Conservation (phyloP, 2,888 invertebrate genomes). For the Drosophila affinis region DNA sequence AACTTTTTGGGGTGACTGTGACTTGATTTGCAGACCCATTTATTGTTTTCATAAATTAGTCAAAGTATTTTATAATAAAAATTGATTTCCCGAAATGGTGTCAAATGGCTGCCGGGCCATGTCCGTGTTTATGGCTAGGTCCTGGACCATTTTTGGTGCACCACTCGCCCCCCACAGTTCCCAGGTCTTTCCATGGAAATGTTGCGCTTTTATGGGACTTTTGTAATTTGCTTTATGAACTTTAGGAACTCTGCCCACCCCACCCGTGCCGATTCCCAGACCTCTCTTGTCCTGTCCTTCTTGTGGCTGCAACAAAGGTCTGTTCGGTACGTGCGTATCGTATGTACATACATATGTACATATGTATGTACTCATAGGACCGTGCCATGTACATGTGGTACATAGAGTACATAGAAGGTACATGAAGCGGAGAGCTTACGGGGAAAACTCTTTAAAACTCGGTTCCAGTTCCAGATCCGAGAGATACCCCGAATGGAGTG, state of each 20-base stretch:
- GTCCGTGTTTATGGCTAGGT: neutral
- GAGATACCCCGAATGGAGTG: constrained; percentile 56
- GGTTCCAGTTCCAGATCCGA: constrained; percentile 35
- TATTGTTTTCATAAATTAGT: constrained; percentile 78
- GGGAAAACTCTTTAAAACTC: constrained; percentile 41
- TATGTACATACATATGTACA: neutral
- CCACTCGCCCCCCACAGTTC: neutral
- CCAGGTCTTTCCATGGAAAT: constrained; percentile 20
- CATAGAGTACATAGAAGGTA: constrained; percentile 1
- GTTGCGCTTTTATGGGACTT: constrained; percentile 71
- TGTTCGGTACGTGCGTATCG: neutral
- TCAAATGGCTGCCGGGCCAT: constrained; percentile 47
- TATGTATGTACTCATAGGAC: neutral
- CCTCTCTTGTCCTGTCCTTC: constrained; percentile 3
- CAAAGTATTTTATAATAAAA: constrained; percentile 75
- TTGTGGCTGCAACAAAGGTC: constrained; percentile 7
- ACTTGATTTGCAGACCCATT: constrained; percentile 72
- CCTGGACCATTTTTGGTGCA: neutral
- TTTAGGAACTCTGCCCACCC: constrained; percentile 63
- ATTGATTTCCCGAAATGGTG: constrained; percentile 73
- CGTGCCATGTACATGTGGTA: neutral
- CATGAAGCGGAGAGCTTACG: constrained; percentile 8
- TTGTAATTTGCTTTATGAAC: constrained; percentile 78
- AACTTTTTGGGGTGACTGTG: constrained; percentile 69
- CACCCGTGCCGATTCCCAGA: neutral